Conservation (phyloP, 2,797 vertebrate genomes). For the Manis javanica region DNA sequence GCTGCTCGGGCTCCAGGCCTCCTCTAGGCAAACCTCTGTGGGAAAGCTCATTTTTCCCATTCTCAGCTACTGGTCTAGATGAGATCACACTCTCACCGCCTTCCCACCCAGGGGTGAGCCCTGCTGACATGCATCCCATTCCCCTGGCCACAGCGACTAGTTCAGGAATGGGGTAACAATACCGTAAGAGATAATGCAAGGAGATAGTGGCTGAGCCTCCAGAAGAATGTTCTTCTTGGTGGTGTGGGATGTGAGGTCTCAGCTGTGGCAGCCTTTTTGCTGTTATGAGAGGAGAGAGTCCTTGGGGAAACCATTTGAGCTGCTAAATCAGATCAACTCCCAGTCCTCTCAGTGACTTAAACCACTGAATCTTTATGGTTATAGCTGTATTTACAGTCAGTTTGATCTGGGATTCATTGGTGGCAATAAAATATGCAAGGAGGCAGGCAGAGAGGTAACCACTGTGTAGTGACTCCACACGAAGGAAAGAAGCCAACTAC, state of each 20-base stretch:
- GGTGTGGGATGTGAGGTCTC: neutral
- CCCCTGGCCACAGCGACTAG: neutral
- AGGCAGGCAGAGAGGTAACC: neutral
- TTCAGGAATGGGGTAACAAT: neutral
- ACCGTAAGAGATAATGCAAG: neutral
- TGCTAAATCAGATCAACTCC: neutral
- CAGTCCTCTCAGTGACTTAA: neutral
- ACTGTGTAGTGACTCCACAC: no score
- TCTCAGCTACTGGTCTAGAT: neutral
- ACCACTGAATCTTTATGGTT: neutral
- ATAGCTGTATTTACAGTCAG: neutral
- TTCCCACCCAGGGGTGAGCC: neutral
- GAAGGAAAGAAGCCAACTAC: neutral
- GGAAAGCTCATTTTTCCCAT: neutral
- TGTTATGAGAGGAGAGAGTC: neutral
- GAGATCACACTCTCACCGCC: neutral
- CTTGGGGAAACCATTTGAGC: neutral
- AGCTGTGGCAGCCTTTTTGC: neutral
- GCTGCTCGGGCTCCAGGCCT: neutral
- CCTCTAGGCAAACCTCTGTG: neutral
- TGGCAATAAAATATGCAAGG: neutral
- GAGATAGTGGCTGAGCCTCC: neutral
- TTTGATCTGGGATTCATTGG: neutral
- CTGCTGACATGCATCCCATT: no score
- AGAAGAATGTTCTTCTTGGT: neutral